These are phyloP conservation scores for Chiroxiphia lanceolata DNA, from an alignment of 2,797 vertebrate genomes.

Conservation along the genomic window DNA sequence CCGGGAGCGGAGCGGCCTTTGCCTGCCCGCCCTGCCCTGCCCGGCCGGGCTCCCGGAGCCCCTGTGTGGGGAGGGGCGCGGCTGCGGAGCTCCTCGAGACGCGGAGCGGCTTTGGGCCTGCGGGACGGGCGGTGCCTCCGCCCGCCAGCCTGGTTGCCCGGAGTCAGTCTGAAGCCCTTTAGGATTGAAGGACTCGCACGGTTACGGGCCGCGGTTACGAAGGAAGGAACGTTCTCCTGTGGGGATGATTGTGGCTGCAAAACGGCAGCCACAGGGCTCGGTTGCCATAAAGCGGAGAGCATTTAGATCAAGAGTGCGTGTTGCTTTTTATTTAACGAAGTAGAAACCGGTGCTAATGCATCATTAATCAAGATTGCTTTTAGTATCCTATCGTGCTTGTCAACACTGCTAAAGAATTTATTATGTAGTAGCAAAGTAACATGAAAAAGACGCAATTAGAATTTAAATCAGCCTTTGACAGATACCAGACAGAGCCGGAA, in stretches of 20 bases:
- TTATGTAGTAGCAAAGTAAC: not conserved
- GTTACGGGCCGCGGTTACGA: no score
- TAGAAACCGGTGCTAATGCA: not conserved
- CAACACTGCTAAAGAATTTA: not conserved
- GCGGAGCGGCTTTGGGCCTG: no score
- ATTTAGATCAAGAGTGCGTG: rapidly evolving
- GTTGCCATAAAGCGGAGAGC: rapidly evolving
- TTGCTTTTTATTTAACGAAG: not conserved
- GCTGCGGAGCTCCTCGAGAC: not conserved
- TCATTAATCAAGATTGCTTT: not conserved
- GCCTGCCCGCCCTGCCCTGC: no score
- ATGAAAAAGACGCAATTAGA: not conserved
- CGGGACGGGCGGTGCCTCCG: rapidly evolving
- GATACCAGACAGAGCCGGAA: not conserved
- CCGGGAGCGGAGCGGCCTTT: not conserved
- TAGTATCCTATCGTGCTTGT: not conserved
- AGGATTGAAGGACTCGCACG: no score
- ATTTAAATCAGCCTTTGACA: not conserved
- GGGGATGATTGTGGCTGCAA: no score
- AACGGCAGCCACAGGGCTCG: not conserved
- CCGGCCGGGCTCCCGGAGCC: not conserved
- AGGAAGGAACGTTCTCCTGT: no score
- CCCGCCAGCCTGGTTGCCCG: rapidly evolving
- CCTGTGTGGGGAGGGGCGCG: not conserved
- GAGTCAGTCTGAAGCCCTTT: not conserved